Percentiles rank a stretch among this genome's conserved stretches.
These are phyloP conservation scores for Stichopus horrens DNA, from an alignment of 53 echinoderm and acorn worm genomes.

Conservation along the genomic window DNA sequence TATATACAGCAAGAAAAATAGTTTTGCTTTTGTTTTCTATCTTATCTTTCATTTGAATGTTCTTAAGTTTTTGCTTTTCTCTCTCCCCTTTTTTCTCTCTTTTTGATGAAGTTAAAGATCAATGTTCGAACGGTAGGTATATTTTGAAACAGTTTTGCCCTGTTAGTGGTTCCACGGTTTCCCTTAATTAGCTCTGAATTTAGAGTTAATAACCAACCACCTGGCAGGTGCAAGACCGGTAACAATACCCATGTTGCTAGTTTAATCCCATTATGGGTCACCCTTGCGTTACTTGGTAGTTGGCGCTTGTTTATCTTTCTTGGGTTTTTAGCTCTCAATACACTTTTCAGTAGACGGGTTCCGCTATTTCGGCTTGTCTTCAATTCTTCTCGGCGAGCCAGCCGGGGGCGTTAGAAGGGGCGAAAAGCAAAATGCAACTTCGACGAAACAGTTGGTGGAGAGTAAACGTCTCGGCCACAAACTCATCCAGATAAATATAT, in stretches of 20 bases:
- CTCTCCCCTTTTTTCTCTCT: background rate
- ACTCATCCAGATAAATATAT: too few relatives aligned
- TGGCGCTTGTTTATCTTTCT: constrained; percentile 1
- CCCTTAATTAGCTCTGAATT: constrained; percentile 33
- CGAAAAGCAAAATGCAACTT: background rate
- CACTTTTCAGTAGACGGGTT: constrained; percentile 2
- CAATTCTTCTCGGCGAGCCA: constrained; percentile 21
- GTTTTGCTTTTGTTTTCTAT: background rate
- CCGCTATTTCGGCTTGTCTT: constrained; percentile 15
- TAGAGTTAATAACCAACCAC: constrained; percentile 31
- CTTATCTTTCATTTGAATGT: background rate
- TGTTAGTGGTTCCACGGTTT: constrained; percentile 31
- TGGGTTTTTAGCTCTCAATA: background rate
- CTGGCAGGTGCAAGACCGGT: constrained; percentile 24
- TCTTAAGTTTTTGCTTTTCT: background rate
- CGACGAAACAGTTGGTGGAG: background rate
- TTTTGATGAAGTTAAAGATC: constrained; percentile 25
- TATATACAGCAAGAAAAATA: background rate
- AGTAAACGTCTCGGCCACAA: background rate
- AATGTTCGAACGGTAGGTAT: constrained; percentile 12
- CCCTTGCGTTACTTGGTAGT: constrained; percentile 36
- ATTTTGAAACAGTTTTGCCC: constrained; percentile 26
- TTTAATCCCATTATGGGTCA: constrained; percentile 44
- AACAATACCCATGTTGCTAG: constrained; percentile 19
- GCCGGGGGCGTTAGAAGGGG: constrained; percentile 26